phyloP scores from a whole-genome alignment of 2,113 vertebrate species.

The Protobothrops mucrosquamatus region DNA sequence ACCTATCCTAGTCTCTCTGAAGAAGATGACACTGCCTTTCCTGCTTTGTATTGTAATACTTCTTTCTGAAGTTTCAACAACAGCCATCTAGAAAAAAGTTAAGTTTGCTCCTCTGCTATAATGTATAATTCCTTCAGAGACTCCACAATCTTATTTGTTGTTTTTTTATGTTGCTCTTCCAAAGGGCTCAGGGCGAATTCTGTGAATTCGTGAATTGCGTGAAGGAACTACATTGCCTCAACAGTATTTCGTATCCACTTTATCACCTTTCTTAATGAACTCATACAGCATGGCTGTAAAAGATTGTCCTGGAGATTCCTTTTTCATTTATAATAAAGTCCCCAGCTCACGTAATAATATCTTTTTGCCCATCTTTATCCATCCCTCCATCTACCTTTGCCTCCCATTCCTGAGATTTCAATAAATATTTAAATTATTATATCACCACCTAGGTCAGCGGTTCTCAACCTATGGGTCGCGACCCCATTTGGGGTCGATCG shows the following conservation, averaged over 20 bases:
- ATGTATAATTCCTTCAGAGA: background rate
- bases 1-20: background rate
- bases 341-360: slow-evolving; percentile 32
- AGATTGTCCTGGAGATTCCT: slow-evolving; percentile 25
- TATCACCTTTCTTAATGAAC: slow-evolving; percentile 19
- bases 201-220: no score
- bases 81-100: background rate
- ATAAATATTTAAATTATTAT: slow-evolving; percentile 45
- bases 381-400: slow-evolving; percentile 29
- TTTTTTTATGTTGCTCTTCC: background rate
- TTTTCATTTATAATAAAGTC: slow-evolving; percentile 26
- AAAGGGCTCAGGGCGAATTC: no score
- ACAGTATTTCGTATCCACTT: background rate
- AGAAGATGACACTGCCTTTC: background rate
- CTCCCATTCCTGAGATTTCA: background rate
- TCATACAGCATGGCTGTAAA: background rate
- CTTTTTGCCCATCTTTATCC: slow-evolving; percentile 42
- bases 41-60: background rate
- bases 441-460: slow-evolving; percentile 64
- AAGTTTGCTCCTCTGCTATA: background rate
- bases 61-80: background rate
- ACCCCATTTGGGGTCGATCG: no score
- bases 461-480: no score
- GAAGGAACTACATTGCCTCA: slow-evolving; percentile 21
- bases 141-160: background rate